phyloP scores from a whole-genome alignment of 2,113 vertebrate genomes.

The Psittacus erithacus region DNA sequence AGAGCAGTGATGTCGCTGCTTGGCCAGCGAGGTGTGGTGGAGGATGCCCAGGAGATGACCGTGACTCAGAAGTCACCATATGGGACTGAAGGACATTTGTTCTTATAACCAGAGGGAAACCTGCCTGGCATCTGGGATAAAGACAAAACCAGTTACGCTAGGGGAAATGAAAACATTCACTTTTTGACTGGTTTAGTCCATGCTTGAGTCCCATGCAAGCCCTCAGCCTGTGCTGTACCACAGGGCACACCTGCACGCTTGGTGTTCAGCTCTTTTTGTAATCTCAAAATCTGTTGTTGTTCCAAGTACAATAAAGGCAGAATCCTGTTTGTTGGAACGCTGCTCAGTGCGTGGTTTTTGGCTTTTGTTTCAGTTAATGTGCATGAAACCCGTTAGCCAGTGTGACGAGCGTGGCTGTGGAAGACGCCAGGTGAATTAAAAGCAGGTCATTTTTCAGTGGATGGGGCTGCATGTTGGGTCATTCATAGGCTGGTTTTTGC shows the following conservation, averaged over 20 bases:
- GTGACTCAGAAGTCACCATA: fast-evolving
- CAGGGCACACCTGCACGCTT: background rate
- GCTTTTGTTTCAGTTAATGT: constrained; percentile 12
- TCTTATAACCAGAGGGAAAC: background rate
- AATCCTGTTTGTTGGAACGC: constrained; percentile 46
- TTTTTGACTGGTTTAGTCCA: background rate
- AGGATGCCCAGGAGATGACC: background rate
- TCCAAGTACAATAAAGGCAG: constrained; percentile 69
- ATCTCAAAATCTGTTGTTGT: constrained; percentile 59
- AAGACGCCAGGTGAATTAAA: background rate
- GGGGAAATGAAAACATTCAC: background rate
- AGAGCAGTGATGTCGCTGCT: background rate
- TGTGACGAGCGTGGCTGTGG: background rate
- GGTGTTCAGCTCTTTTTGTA: constrained; percentile 68
- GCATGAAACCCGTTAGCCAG: background rate
- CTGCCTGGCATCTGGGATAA: background rate
- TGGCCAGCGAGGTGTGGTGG: fast-evolving
- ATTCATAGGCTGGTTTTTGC: background rate
- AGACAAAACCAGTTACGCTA: background rate
- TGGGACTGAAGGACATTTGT: background rate
- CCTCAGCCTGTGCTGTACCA: background rate
- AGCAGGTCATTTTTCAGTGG: background rate
- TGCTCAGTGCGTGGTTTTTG: background rate
- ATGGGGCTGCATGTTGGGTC: constrained; percentile 1
- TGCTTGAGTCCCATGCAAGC: background rate